Percentiles rank a stretch among this genome's conserved stretches.
Evolutionary conservation across 2,797 vertebrate genomes (phyloP).

Genomic region (Atherinosoma microstoma): DNA sequence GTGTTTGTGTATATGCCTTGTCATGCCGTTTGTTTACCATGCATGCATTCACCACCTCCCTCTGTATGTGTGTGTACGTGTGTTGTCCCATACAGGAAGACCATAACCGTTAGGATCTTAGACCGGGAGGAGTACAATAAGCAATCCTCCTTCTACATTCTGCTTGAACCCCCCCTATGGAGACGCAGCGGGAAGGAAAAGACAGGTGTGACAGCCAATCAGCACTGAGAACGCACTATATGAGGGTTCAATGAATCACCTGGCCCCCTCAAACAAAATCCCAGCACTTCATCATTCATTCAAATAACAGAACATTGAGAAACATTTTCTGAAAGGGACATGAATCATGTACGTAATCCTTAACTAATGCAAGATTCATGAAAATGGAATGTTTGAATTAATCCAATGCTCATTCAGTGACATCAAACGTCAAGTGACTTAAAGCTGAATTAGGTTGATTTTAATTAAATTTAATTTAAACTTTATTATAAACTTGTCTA

Average conservation of each 20-base stretch:
- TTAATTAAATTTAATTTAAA: neutral
- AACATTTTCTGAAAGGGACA: neutral
- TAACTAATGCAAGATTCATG: neutral
- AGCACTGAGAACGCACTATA: slow-evolving; percentile 48
- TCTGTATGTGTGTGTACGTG: slow-evolving; percentile 86
- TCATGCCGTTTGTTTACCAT: slow-evolving; percentile 65
- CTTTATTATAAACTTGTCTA: neutral
- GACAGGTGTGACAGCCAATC: slow-evolving; percentile 93
- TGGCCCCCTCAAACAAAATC: slow-evolving; percentile 11
- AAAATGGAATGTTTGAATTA: neutral
- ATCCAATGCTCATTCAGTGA: neutral
- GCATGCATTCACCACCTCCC: slow-evolving; percentile 77
- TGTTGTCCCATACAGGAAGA: slow-evolving; percentile 94
- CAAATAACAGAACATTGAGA: neutral
- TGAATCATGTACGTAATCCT: neutral
- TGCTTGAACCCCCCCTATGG: slow-evolving; percentile 94
- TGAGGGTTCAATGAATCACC: slow-evolving; percentile 41
- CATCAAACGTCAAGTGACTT: neutral
- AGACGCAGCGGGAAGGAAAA: slow-evolving; percentile 89
- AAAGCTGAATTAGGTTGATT: neutral
- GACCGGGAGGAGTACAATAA: slow-evolving; percentile 99
- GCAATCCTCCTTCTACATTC: slow-evolving; percentile 97
- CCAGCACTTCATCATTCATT: neutral
- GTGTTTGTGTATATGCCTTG: slow-evolving; percentile 38
- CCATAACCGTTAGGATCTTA: slow-evolving; percentile 95